A percentile compares a stretch with the other conserved stretches of the same genome.
Evolutionary conservation across 2,113 vertebrate species (phyloP).

Genomic region (Riparia riparia): DNA sequence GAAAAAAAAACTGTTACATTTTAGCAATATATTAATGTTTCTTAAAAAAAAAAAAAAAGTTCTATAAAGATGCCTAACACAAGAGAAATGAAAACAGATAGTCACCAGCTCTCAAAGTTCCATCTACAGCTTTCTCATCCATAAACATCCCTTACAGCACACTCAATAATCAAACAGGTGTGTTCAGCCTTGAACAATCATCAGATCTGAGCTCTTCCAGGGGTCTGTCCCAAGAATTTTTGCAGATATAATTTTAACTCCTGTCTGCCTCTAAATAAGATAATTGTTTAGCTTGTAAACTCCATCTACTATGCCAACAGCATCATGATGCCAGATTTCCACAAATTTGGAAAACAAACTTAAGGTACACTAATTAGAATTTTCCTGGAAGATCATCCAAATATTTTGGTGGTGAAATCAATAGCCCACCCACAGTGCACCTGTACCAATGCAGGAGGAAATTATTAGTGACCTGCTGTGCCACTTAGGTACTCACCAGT

Average conservation of each 20-base stretch:
- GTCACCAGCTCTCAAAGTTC: background rate
- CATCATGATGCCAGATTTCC: background rate
- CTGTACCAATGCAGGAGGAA: background rate
- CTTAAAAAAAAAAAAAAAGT: background rate
- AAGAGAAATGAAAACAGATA: background rate
- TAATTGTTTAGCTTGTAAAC: rapidly evolving
- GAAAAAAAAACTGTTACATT: background rate
- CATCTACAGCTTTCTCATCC: background rate
- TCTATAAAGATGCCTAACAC: background rate
- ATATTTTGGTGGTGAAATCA: background rate
- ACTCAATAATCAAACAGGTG: background rate
- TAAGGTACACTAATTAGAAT: background rate
- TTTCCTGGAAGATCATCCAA: background rate
- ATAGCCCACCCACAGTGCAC: too few relatives aligned
- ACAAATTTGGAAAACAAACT: background rate
- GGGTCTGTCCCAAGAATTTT: background rate
- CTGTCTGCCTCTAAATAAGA: background rate
- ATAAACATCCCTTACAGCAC: background rate
- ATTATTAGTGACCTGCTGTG: background rate
- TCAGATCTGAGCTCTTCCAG: background rate
- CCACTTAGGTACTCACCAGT: background rate
- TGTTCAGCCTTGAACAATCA: background rate
- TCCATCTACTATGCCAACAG: rapidly evolving
- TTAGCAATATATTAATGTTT: background rate
- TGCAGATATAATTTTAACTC: background rate